Evolutionary conservation across 2,888 invertebrate species (phyloP).

Genomic region (Sepioteuthis lessoniana): DNA sequence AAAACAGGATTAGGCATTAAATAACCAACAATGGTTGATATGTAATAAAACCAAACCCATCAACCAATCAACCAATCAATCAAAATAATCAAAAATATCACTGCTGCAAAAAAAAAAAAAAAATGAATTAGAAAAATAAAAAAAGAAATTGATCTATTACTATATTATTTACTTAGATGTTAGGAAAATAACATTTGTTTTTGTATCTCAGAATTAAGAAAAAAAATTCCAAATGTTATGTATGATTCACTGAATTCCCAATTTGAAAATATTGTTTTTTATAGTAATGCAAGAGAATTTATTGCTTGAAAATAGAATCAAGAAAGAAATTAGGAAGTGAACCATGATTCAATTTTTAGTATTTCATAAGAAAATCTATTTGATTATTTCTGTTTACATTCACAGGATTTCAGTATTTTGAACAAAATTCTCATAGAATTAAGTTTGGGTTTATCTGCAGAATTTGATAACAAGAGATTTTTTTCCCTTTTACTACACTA

Average conservation of each 20-base stretch:
- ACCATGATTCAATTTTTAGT: not conserved
- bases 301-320: not conserved
- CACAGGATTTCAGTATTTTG: not conserved
- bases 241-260: not conserved
- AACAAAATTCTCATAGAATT: too few relatives aligned
- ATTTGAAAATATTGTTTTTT: not conserved
- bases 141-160: not conserved
- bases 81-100: too few relatives aligned
- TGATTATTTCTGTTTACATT: too few relatives aligned
- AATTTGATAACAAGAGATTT: not conserved
- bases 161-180: not conserved
- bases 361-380: not conserved
- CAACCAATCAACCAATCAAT: too few relatives aligned
- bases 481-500: not conserved
- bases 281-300: not conserved
- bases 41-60: too few relatives aligned
- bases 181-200: not conserved
- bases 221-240: not conserved
- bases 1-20: too few relatives aligned
- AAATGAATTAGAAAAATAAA: too few relatives aligned
- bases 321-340: not conserved
- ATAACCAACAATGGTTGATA: too few relatives aligned
- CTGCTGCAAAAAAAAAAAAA: too few relatives aligned
- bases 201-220: too few relatives aligned
- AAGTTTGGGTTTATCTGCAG: not conserved